Evolutionary conservation across 2,113 vertebrate genomes (phyloP).

Genomic region (Origma solitaria): DNA sequence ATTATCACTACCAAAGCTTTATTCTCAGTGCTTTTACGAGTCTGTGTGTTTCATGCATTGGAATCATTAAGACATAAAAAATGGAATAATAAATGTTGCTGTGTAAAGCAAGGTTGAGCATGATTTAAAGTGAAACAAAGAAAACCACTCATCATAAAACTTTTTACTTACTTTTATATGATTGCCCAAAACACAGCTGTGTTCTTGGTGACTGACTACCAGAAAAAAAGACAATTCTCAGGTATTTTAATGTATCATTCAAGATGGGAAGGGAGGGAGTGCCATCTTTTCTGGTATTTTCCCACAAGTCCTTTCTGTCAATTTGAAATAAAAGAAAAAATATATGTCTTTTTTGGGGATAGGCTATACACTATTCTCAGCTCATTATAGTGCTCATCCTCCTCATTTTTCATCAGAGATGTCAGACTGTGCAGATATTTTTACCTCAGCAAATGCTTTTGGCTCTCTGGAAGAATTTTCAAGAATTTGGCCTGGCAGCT

Average conservation of each 20-base stretch:
- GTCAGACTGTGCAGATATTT: conserved; percentile 42
- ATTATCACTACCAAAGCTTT: not conserved
- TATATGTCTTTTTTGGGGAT: not conserved
- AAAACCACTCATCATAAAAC: not conserved
- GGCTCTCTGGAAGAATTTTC: not conserved
- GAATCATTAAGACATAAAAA: not conserved
- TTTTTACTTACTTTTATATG: not conserved
- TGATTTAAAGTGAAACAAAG: not conserved
- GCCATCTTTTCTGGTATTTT: not conserved
- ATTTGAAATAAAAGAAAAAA: not conserved
- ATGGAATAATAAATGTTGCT: rapidly evolving
- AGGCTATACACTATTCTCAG: not conserved
- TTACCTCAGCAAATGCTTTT: conserved; percentile 7
- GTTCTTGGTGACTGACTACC: not conserved
- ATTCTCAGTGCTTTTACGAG: not conserved
- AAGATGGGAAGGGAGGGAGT: not conserved
- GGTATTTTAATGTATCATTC: not conserved
- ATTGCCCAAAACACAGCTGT: not conserved
- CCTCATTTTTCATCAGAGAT: conserved; percentile 31
- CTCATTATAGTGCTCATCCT: not conserved
- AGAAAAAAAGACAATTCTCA: not conserved
- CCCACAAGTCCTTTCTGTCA: not conserved
- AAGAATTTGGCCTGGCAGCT: conserved; percentile 9
- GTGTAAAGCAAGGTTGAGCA: not conserved
- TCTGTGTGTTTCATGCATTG: not conserved